Evolutionary conservation across 1,140 invertebrate species (phyloP).

Genomic region (Pseudomyrmex dendroicus): DNA sequence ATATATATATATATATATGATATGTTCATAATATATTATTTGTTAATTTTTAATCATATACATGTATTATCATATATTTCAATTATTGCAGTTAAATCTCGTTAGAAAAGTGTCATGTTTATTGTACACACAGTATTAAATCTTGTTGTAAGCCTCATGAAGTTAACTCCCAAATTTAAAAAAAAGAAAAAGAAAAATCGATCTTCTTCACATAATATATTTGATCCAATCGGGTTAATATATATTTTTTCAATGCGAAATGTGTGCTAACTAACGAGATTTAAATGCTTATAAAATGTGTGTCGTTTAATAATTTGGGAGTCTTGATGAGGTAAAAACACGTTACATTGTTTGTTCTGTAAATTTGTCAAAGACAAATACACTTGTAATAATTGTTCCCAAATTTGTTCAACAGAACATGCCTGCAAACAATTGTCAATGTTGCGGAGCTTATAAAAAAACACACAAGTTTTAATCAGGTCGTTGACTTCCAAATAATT

Average conservation of each 20-base stretch:
- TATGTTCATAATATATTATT: conserved; percentile 13
- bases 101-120: conserved; percentile 79
- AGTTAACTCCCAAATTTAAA: conserved; percentile 84
- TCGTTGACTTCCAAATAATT: conserved; percentile 72
- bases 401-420: not conserved
- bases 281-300: conserved; percentile 79
- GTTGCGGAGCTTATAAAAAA: not conserved
- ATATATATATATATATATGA: too few relatives aligned
- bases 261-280: conserved; percentile 82
- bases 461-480: too few relatives aligned
- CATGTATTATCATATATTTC: conserved; percentile 4
- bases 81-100: conserved; percentile 84
- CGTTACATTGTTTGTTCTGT: conserved; percentile 5
- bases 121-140: conserved; percentile 41
- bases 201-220: not conserved
- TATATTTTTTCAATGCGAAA: not conserved
- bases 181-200: not conserved
- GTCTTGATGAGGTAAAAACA: conserved; percentile 85
- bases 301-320: conserved; percentile 85
- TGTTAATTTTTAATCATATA: conserved; percentile 52
- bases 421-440: not conserved
- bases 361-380: not conserved
- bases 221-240: conserved; percentile 6
- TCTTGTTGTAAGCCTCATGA: conserved; percentile 82
- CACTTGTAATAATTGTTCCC: conserved; percentile 6